Percentiles rank a stretch among this genome's conserved stretches.
These are phyloP conservation scores for Lochmaea crataegi DNA, from an alignment of 2,888 invertebrate genomes.

Conservation along the genomic window DNA sequence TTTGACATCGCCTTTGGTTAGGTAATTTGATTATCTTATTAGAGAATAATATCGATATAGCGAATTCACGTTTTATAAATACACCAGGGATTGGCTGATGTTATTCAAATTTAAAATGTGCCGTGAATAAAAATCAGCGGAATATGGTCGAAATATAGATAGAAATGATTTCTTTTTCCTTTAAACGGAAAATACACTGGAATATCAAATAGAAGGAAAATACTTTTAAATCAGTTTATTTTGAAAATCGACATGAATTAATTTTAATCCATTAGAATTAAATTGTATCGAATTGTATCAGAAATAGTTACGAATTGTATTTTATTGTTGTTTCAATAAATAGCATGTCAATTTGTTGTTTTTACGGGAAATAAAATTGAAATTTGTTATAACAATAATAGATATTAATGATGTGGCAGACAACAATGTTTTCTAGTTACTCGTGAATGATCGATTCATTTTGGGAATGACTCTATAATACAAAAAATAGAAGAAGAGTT, in stretches of 20 bases:
- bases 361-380: no score
- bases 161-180: background rate
- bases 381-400: no score
- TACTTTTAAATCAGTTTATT: background rate
- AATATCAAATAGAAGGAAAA: background rate
- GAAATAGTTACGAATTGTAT: no score
- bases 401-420: no score
- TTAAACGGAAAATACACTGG: background rate
- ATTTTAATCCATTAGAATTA: background rate
- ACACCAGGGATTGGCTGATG: conserved; percentile 8
- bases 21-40: background rate
- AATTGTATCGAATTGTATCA: background rate
- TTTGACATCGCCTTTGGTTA: no score
- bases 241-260: background rate
- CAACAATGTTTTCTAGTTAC: no score
- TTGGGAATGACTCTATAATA: no score
- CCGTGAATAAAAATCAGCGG: conserved; percentile 7
- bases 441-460: no score
- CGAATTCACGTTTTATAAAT: background rate
- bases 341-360: no score
- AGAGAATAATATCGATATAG: background rate
- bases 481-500: no score
- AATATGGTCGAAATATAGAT: conserved; percentile 1
- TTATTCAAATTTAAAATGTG: conserved; percentile 7
- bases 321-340: no score